Evolutionary conservation across 2,797 vertebrate species (phyloP), one percentile per base, ranked within the genome.

Genomic region (Pangasius larnaudii): DNA sequence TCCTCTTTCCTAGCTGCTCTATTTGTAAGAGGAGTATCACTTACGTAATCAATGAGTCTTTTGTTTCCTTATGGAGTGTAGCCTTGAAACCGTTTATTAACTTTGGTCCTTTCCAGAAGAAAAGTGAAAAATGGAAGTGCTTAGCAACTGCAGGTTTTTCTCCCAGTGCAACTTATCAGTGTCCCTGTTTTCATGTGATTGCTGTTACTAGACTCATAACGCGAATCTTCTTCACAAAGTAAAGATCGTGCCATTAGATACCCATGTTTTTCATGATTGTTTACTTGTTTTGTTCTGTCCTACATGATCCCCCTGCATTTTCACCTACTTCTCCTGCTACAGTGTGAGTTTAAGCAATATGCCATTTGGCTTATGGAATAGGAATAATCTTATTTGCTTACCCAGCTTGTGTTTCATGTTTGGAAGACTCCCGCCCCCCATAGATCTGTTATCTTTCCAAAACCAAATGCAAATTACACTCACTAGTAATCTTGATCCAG

Each of bases 401-500:
- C n/a, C 72, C 85, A 71, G n/a, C 53, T 84, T 11, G 33, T 2
- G n/a, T 72, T 80, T 59, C 51, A 69, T 53, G 19, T 56, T 59
- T 11, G 5, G 46, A 61, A 49, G 14, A n/a, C 33, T 42, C 39
- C 39, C 39, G 2, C 39, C 27, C 39, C 59, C 8, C 11, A 24
- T 27, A 27, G 49, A 49, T 16, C 71, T 59, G 85, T 65, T 79
- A 84, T 83, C 58, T 86, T 39, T 77, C 56, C 22, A 33, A 74
- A 69, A 22, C 24, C 53, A 72, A 89, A 87, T 89, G 88, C 81
- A 87, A 89, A 89, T 86, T 65, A 33, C 46, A 16, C 22, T n/a
- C 36, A 30, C 46, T 27, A 49, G 6, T 58, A 27, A 36, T 65
- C 22, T 56, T 1, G 1, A 22, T 77, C 36, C 88, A 78, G 33